Percentiles rank a stretch among this genome's conserved stretches.
These are phyloP conservation scores for Harpalus rufipes DNA, from an alignment of 2,888 invertebrate species.

Conservation along the genomic window DNA sequence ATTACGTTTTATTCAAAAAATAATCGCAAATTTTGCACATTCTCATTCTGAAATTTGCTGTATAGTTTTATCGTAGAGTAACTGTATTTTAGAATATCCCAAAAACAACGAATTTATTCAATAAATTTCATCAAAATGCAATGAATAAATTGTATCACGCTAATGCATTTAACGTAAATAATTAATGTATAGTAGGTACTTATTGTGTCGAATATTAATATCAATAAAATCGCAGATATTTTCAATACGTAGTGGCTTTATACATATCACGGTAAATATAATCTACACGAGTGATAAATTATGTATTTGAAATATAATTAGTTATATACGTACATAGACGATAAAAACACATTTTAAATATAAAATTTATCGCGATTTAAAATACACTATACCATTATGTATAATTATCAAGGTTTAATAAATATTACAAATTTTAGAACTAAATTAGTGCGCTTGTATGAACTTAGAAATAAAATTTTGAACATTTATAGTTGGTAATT, in stretches of 20 bases:
- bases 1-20: constrained; percentile 22
- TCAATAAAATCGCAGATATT: constrained; percentile 47
- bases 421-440: constrained; percentile 15
- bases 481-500: constrained; percentile 27
- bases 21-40: constrained; percentile 35
- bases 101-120: constrained; percentile 61
- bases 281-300: constrained; percentile 5
- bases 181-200: constrained; percentile 39
- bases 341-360: constrained; percentile 20
- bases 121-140: constrained; percentile 57
- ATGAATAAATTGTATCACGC: constrained; percentile 50
- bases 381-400: neutral
- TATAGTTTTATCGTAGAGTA: constrained; percentile 21
- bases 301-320: constrained; percentile 31
- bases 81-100: constrained; percentile 44
- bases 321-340: constrained; percentile 25
- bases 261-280: constrained; percentile 21
- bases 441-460: neutral
- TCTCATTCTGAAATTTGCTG: constrained; percentile 44
- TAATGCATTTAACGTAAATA: constrained; percentile 37
- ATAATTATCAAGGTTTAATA: constrained; percentile 23
- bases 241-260: constrained; percentile 23
- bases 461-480: constrained; percentile 24
- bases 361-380: constrained; percentile 25
- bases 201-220: constrained; percentile 65